These are phyloP conservation scores for Propithecus perrieri DNA, from an alignment of 2,797 vertebrate species.

Conservation along the genomic window DNA sequence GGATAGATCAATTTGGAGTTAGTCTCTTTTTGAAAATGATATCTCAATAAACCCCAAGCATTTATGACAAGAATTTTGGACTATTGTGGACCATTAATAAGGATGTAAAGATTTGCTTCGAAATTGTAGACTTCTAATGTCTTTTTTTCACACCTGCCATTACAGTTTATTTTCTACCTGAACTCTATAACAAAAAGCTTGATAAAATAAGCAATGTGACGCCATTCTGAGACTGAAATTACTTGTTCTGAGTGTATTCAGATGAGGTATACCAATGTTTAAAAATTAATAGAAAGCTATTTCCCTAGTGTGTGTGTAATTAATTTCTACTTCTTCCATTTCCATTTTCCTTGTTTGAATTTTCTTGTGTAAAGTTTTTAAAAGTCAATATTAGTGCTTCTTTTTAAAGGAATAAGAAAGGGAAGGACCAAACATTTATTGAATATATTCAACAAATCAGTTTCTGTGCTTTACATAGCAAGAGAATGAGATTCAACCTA, in stretches of 20 bases:
- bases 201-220: neutral
- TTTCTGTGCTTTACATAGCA: conserved; percentile 26
- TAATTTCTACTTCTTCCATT: neutral
- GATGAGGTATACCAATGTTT: neutral
- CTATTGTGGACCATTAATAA: neutral
- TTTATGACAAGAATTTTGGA: conserved; percentile 3
- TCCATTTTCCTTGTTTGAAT: neutral
- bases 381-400: neutral
- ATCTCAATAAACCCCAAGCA: neutral
- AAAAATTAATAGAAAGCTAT: neutral
- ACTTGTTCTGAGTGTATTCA: neutral
- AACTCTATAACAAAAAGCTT: conserved; percentile 24
- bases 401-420: conserved; percentile 7
- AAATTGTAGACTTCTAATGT: neutral
- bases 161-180: neutral
- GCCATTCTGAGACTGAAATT: neutral
- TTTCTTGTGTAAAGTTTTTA: neutral
- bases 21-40: neutral
- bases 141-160: neutral
- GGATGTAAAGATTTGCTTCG: conserved; percentile 41
- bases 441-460: neutral
- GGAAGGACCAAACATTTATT: neutral
- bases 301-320: neutral
- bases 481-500: neutral
- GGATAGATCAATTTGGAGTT: neutral